Evolutionary conservation across 2,113 vertebrate species (phyloP).

Genomic region (Etia nguti): DNA sequence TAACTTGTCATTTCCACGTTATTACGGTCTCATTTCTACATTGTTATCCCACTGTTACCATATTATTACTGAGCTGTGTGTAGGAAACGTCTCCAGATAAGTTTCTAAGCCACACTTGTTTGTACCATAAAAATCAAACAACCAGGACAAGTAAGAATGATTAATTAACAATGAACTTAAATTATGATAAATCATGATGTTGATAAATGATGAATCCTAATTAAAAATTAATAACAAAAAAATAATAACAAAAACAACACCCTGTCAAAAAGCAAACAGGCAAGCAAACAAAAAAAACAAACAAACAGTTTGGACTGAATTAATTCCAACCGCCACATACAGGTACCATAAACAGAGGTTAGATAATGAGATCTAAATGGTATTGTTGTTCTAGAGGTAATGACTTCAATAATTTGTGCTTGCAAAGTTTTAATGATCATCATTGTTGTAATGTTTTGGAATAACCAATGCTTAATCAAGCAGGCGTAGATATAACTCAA

Average conservation of each 20-base stretch:
- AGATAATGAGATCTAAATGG: slow-evolving; percentile 31
- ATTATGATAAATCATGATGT: neutral
- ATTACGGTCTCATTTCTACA: neutral
- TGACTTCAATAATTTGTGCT: slow-evolving; percentile 15
- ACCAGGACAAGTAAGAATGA: neutral
- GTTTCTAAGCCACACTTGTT: neutral
- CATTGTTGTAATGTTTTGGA: neutral
- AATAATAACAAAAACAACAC: neutral
- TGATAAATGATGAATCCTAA: neutral
- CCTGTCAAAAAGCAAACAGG: neutral
- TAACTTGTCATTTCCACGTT: neutral
- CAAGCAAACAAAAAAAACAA: neutral
- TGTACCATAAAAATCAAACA: neutral
- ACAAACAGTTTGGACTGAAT: neutral
- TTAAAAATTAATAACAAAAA: neutral
- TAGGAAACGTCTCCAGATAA: neutral
- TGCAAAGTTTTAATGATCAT: slow-evolving; percentile 2
- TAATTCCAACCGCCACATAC: neutral
- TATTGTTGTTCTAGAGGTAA: slow-evolving; percentile 2
- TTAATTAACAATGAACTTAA: neutral
- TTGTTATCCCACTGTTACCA: neutral
- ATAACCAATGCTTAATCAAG: slow-evolving; percentile 18
- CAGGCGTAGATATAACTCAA: neutral
- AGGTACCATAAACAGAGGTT: neutral
- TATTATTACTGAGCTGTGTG: neutral